These are phyloP conservation scores for Parapsyche elsis DNA, from an alignment of 1,140 invertebrate species.

Conservation along the genomic window DNA sequence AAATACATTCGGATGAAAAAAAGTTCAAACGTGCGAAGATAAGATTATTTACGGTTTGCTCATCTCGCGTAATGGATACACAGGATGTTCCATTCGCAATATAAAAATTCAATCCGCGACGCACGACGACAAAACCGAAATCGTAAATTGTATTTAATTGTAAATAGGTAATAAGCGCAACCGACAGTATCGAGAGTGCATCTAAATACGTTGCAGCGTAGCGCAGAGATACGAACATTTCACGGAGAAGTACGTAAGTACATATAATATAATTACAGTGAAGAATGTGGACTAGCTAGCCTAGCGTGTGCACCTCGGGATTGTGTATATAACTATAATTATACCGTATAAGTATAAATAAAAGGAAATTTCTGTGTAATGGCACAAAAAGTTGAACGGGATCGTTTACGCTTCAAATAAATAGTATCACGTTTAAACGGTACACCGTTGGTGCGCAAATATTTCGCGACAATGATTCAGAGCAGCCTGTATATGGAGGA, in stretches of 20 bases:
- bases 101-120: no score
- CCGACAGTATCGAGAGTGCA: slow-evolving; percentile 12
- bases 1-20: neutral
- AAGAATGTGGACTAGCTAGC: slow-evolving; percentile 25
- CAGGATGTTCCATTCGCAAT: neutral
- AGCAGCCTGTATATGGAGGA: neutral
- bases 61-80: slow-evolving; percentile 11
- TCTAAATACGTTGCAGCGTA: slow-evolving; percentile 6
- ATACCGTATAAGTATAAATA: neutral
- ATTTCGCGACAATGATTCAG: neutral
- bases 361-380: slow-evolving; percentile 13
- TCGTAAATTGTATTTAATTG: no score
- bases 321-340: slow-evolving; percentile 14
- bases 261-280: neutral
- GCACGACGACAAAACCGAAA: no score
- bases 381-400: slow-evolving; percentile 14
- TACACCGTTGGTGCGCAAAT: neutral
- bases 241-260: neutral
- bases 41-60: slow-evolving; percentile 10
- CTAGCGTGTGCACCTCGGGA: neutral
- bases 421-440: neutral
- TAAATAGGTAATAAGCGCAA: neutral
- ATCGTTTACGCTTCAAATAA: slow-evolving; percentile 4
- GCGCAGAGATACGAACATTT: neutral
- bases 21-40: neutral